A percentile compares a stretch with the other conserved stretches of the same genome.
These are phyloP conservation scores for Amazona finschi DNA, from an alignment of 2,797 vertebrate genomes.

Conservation along the genomic window DNA sequence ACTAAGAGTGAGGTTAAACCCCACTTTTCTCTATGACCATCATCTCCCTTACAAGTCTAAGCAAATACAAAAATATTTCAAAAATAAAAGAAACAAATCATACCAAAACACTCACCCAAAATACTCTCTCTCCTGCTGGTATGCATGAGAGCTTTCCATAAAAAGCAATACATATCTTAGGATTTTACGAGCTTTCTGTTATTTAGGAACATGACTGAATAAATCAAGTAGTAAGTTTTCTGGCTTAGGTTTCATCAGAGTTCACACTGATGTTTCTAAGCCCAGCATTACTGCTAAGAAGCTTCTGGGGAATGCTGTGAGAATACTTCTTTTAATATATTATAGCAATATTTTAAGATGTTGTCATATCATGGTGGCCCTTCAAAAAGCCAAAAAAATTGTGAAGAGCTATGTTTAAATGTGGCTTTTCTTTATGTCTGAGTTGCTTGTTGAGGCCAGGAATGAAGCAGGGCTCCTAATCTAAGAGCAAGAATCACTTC, in stretches of 20 bases:
- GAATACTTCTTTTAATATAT: not conserved
- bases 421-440: not conserved
- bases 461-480: not conserved
- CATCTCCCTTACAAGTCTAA: not conserved
- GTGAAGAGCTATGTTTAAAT: not conserved
- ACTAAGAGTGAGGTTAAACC: not conserved
- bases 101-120: not conserved
- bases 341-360: not conserved
- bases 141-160: not conserved
- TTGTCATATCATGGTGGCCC: not conserved
- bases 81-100: not conserved
- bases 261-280: not conserved
- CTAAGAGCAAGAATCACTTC: not conserved
- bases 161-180: not conserved
- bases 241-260: not conserved
- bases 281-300: not conserved
- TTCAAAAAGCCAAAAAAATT: not conserved
- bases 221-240: conserved; percentile 21
- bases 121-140: not conserved
- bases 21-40: not conserved
- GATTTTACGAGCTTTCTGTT: not conserved
- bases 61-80: not conserved
- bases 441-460: not conserved
- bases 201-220: not conserved
- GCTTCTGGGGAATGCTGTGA: not conserved